Evolutionary conservation across 1,140 invertebrate species (phyloP), one percentile per base, ranked within the genome.

Genomic region (Oryctes rhinoceros): DNA sequence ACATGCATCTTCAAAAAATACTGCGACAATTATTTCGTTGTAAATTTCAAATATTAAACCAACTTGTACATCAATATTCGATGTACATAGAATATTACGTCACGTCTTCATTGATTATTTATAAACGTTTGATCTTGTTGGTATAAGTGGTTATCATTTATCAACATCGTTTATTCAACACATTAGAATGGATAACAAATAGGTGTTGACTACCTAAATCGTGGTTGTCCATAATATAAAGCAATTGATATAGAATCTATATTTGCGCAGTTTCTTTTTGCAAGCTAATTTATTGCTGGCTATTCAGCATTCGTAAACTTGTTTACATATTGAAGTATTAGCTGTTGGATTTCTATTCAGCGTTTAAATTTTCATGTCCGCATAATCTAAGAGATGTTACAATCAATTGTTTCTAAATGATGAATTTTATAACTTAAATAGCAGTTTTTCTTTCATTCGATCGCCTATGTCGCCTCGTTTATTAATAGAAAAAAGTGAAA

Each of bases 171-270:
- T 44, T 44, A 44, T 44, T 44, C 39, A 44, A 44, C 39, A 44
- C 39, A 44, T 44, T 44, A 44, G 39, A 7, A 44, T 10, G 39
- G n/a, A 53, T 53, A 53, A 53, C n/a, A 53, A 53, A 53, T 18
- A 18, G n/a, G 11, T 53, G 49, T 53, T 53, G 49, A 13, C n/a
- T 53, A 4, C 20, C 13, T 35, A 37, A 20, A 71, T 71, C 24
- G 67, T 37, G 67, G n/a, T 24, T 13, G 4, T 71, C 24, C 67
- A 20, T 20, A 37, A 13, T 13, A 20, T 13, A 13, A 37, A 37
- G 13, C 24, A 53, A 53, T 53, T 44, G 39, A 44, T 44, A 44
- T 74, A 74, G 13, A 74, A 74, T n/a, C n/a, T 74, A 30, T 74
- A 74, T 15, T 76, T 53, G n/a, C 49, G 49, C 49, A 53, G 49